These are phyloP conservation scores for Acleris cristana DNA, from an alignment of 2,888 invertebrate genomes.

Conservation along the genomic window DNA sequence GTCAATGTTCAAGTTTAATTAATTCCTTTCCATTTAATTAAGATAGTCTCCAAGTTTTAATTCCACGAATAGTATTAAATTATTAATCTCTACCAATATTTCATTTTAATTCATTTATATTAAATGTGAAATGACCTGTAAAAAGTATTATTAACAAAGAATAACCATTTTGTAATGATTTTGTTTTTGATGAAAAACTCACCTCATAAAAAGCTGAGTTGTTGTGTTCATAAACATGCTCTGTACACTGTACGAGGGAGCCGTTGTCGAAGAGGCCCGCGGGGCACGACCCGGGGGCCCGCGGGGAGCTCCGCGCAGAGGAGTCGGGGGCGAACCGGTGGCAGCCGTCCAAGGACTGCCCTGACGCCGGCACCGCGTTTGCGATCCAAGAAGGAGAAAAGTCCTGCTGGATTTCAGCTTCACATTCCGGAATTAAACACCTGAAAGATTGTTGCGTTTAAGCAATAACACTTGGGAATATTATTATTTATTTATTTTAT, in stretches of 20 bases:
- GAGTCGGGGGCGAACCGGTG: slow-evolving; percentile 1
- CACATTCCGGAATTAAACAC: slow-evolving; percentile 26
- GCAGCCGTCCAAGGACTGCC: slow-evolving; percentile 15
- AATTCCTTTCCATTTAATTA: too few species aligned
- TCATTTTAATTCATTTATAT: too few species aligned
- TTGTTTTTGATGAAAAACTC: not conserved
- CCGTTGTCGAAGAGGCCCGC: slow-evolving; percentile 7
- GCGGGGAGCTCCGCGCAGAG: not conserved
- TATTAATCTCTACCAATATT: too few species aligned
- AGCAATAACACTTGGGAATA: too few species aligned
- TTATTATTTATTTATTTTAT: too few species aligned
- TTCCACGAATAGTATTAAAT: too few species aligned
- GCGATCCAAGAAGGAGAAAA: slow-evolving; percentile 20
- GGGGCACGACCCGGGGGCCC: not conserved
- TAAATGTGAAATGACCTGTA: too few species aligned
- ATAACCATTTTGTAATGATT: too few species aligned
- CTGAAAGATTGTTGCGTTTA: not conserved
- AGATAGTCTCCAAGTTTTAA: too few species aligned
- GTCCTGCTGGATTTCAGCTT: not conserved
- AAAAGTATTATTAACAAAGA: too few species aligned
- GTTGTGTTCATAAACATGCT: slow-evolving; percentile 21
- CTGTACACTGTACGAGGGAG: slow-evolving; percentile 3
- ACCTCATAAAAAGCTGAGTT: slow-evolving; percentile 33
- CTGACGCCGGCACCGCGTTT: slow-evolving; percentile 13
- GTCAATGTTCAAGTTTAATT: too few species aligned